Base-by-base conservation (phyloP, 2,888 invertebrate genomes). In the Drosophila birchii region DNA sequence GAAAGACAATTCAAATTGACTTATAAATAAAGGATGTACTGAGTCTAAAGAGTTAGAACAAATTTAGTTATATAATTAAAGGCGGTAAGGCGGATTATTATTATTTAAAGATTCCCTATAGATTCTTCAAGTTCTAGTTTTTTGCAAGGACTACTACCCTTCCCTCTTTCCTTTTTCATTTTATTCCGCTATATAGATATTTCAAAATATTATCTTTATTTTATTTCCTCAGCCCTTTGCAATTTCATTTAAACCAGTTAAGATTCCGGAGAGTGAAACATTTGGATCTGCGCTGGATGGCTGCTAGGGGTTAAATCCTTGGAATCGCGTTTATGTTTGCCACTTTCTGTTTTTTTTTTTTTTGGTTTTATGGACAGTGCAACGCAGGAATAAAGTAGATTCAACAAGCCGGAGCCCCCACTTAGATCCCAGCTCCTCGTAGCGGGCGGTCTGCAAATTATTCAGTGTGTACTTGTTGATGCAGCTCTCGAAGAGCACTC, bases 401-500 rank as follows among this genome's bases (percentile, higher is more conserved):
- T 73, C 70, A 70, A 54, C 62, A 53, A 45, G 64, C 68, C 67
- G 49, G 67, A 70, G 57, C 47, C 18, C 70, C 36, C 34, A 18
- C 39, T 47, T 47, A n/a, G 38, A 16, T 36, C 41, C 49, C 70
- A 20, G 18, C 29, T 49, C 36, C n/a, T 49, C 55, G 43, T 32
- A 9, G 45, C 49, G 71, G 58, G 69, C 49, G 62, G 26, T 36
- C 45, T 63, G 75, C 51, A 57, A 56, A 73, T 67, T 86, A 60
- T 57, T 56, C 70, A 60, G 59, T 81, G 60, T 86, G 71, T 88
- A 84, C 84, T 88, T 84, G 84, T 84, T 88, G 84, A 84, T 84
- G 82, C 87, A 71, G 62, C 86, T 47, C 57, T 75, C 76, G 57
- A 75, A 56, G 6, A 51, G 53, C 51, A 67, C 69, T 71, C 38